These are phyloP conservation scores for Leucoraja erinaceus DNA, from an alignment of 2,113 vertebrate species.

Conservation along the genomic window DNA sequence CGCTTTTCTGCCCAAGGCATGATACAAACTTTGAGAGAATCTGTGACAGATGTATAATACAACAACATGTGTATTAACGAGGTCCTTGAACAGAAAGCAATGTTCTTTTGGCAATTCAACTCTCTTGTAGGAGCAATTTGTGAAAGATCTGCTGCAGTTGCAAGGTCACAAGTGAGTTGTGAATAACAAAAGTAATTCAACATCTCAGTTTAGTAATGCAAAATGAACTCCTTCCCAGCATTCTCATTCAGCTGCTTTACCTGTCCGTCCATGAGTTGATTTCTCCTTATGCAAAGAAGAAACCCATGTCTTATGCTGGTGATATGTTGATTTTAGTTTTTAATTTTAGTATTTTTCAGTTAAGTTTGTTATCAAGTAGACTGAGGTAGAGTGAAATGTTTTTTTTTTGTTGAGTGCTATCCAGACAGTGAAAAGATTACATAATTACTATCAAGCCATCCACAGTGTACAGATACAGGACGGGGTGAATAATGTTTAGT, in stretches of 20 bases:
- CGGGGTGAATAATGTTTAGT: too few species aligned
- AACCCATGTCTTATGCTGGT: not conserved
- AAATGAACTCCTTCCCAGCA: not conserved
- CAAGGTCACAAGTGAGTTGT: not conserved
- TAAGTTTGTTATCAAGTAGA: too few species aligned
- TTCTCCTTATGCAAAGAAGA: not conserved
- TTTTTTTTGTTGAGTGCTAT: too few species aligned
- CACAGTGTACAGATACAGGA: too few species aligned
- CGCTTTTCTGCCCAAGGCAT: not conserved
- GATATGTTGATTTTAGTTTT: too few species aligned
- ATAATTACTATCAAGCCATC: too few species aligned
- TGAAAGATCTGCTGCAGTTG: not conserved
- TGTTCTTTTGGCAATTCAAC: not conserved
- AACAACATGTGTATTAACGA: not conserved
- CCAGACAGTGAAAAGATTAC: too few species aligned
- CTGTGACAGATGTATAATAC: not conserved
- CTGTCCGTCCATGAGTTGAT: not conserved
- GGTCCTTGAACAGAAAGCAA: not conserved
- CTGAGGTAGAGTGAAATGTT: too few species aligned
- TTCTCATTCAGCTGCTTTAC: not conserved
- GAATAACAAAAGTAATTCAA: not conserved
- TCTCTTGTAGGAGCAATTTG: not conserved
- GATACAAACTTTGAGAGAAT: not conserved
- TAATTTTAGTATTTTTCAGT: too few species aligned
- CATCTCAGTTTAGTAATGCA: not conserved